A percentile compares a stretch with the other conserved stretches of the same genome.
Evolutionary conservation across 1,140 invertebrate genomes (phyloP).

Genomic region (Cepaea nemoralis): DNA sequence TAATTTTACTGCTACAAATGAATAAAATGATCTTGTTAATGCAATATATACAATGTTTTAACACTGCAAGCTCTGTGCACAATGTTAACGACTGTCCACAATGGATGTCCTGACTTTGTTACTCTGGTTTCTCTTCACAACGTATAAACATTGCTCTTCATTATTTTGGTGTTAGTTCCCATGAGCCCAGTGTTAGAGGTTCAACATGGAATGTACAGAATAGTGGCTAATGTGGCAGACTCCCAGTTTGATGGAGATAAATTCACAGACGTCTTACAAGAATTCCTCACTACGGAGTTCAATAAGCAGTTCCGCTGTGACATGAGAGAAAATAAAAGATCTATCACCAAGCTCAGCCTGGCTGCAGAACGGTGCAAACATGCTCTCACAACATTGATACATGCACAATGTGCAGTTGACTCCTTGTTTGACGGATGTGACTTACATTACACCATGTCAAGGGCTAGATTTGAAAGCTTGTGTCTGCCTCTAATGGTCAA

Average conservation of each 20-base stretch:
- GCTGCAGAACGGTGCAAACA: slow-evolving; percentile 73
- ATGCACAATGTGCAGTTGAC: slow-evolving; percentile 70
- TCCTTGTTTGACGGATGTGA: slow-evolving; percentile 71
- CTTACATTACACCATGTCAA: slow-evolving; percentile 67
- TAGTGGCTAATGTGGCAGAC: slow-evolving; percentile 76
- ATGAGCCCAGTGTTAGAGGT: slow-evolving; percentile 79
- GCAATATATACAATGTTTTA: too few relatives aligned
- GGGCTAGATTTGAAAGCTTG: slow-evolving; percentile 72
- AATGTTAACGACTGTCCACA: too few relatives aligned
- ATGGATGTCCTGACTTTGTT: too few relatives aligned
- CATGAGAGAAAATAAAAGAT: slow-evolving; percentile 67
- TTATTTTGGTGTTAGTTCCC: slow-evolving; percentile 80
- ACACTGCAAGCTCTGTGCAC: too few relatives aligned
- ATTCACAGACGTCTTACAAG: slow-evolving; percentile 78
- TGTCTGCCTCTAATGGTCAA: slow-evolving; percentile 65
- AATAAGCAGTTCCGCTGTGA: slow-evolving; percentile 66
- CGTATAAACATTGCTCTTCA: slow-evolving; percentile 78
- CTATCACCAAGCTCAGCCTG: slow-evolving; percentile 70
- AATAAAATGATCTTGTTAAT: too few relatives aligned
- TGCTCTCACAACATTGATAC: slow-evolving; percentile 68
- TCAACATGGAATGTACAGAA: slow-evolving; percentile 77
- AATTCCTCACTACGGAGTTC: slow-evolving; percentile 81
- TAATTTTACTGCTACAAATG: too few relatives aligned
- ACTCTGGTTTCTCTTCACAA: too few relatives aligned
- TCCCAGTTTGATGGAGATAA: slow-evolving; percentile 78